A percentile compares a stretch with the other conserved stretches of the same genome.
Evolutionary conservation across 1,140 invertebrate genomes (phyloP).

Genomic region (Nebria ingens): DNA sequence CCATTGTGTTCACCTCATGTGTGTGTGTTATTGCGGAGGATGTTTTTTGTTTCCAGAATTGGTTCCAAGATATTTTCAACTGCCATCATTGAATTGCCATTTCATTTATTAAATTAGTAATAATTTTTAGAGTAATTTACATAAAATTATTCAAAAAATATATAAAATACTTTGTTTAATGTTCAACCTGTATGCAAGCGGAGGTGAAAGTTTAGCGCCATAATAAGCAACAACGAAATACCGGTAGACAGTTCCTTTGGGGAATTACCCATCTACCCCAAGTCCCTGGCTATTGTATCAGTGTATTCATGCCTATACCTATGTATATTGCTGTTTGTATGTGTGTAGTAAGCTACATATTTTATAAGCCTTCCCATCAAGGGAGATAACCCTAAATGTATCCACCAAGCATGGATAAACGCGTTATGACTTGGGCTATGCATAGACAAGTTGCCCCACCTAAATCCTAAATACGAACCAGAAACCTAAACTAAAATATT

Average conservation of each 20-base stretch:
- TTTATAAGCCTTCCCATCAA: conserved; percentile 2
- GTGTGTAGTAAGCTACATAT: conserved; percentile 4
- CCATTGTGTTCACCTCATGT: too few species aligned
- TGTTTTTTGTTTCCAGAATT: too few species aligned
- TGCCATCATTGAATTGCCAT: too few species aligned
- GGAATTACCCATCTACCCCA: too few species aligned
- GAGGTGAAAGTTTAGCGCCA: neutral
- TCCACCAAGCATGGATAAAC: neutral
- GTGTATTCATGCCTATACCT: too few species aligned
- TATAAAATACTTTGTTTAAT: neutral
- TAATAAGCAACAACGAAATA: neutral
- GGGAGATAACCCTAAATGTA: conserved; percentile 8
- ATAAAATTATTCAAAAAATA: too few species aligned
- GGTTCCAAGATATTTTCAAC: too few species aligned
- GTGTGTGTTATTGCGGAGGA: too few species aligned
- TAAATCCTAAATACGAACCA: neutral
- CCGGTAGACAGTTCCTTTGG: neutral
- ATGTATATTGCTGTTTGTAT: too few species aligned
- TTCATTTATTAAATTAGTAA: too few species aligned
- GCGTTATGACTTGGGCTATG: conserved; percentile 8
- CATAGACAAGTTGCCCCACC: conserved; percentile 1
- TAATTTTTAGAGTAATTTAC: too few species aligned
- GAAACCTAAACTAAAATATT: neutral
- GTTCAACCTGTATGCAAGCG: neutral
- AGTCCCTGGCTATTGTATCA: conserved; percentile 1